phyloP scores from a whole-genome alignment of 2,113 vertebrate genomes.

The Chionomys nivalis region DNA sequence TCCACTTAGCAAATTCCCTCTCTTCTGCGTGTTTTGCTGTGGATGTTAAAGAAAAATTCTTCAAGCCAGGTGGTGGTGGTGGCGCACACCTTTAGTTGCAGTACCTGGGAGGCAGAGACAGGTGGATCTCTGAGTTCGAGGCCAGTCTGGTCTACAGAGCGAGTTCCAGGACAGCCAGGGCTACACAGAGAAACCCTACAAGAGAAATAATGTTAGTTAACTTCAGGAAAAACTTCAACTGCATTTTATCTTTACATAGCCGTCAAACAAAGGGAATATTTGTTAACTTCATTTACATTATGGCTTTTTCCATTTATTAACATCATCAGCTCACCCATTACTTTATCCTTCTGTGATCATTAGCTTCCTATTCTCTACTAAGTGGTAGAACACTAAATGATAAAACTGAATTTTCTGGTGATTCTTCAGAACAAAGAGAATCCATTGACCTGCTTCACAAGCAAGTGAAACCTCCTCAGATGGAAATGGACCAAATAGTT shows the following conservation, averaged over 20 bases:
- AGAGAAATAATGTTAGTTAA: slow-evolving; percentile 39
- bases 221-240: slow-evolving; percentile 40
- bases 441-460: slow-evolving; percentile 21
- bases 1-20: slow-evolving; percentile 51
- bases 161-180: neutral
- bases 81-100: neutral
- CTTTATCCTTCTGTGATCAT: neutral
- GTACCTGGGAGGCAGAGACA: neutral
- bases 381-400: slow-evolving; percentile 81
- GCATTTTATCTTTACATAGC: neutral
- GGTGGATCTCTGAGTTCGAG: neutral
- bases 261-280: slow-evolving; percentile 58
- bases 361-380: slow-evolving; percentile 68
- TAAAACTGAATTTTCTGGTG: slow-evolving; percentile 88
- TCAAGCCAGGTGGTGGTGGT: neutral
- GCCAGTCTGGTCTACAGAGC: neutral
- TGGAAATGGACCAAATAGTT: slow-evolving; percentile 79
- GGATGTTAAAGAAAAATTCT: slow-evolving; percentile 34
- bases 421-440: slow-evolving; percentile 89
- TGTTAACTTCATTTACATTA: slow-evolving; percentile 61
- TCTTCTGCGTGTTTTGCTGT: slow-evolving; percentile 41
- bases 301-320: slow-evolving; percentile 57
- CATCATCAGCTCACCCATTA: slow-evolving; percentile 5
- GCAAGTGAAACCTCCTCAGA: slow-evolving; percentile 67
- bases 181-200: neutral